phyloP scores from a whole-genome alignment of 2,113 vertebrate species.

The Rhynchopsitta pachyrhyncha region DNA sequence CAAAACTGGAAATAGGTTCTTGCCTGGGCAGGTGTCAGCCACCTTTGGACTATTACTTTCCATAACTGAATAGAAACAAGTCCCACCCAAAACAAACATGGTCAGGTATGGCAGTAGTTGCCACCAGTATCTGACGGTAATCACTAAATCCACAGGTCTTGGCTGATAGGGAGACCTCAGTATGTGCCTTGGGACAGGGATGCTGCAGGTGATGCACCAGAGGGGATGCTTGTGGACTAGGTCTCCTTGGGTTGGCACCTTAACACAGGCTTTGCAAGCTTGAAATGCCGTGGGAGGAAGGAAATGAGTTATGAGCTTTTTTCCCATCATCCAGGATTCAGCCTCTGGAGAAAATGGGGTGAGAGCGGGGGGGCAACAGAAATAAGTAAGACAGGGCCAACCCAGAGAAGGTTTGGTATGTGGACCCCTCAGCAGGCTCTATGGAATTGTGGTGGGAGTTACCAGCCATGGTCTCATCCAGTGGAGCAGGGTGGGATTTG shows the following conservation, averaged over 20 bases:
- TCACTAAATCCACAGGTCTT: neutral
- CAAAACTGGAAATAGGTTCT: neutral
- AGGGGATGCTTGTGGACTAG: fast-evolving
- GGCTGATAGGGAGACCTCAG: fast-evolving
- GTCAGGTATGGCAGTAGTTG: neutral
- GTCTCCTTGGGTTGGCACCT: neutral
- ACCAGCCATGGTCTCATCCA: fast-evolving
- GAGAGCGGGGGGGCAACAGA: neutral
- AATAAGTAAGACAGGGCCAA: neutral
- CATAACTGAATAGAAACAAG: neutral
- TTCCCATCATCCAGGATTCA: neutral
- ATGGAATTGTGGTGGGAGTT: neutral
- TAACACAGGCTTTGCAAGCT: fast-evolving
- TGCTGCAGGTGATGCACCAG: fast-evolving
- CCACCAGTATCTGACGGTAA: neutral
- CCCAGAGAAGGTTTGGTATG: neutral
- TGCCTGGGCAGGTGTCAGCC: neutral
- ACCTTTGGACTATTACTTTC: neutral
- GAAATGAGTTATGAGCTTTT: neutral
- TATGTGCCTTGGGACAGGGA: neutral
- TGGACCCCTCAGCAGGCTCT: neutral
- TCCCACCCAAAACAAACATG: neutral
- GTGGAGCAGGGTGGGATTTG: neutral
- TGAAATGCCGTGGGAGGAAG: neutral
- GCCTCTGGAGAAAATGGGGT: neutral